Percentiles rank a stretch among this genome's conserved stretches.
These are phyloP conservation scores for Archips crataeganus DNA, from an alignment of 2,888 invertebrate species.

Conservation along the genomic window DNA sequence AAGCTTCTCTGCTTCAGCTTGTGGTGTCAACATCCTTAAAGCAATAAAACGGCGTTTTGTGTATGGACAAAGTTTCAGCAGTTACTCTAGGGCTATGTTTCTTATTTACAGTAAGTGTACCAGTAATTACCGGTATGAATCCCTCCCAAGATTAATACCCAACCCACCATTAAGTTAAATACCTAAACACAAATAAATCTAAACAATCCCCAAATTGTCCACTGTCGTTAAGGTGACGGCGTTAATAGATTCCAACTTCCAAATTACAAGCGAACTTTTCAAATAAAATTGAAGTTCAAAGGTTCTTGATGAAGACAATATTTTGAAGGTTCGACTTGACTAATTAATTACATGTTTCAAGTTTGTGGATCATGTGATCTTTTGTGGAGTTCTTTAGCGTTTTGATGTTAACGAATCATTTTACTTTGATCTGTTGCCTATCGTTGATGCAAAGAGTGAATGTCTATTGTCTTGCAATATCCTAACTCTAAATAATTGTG, in stretches of 20 bases:
- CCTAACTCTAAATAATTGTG: no score
- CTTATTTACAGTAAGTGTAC: background rate
- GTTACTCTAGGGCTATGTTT: background rate
- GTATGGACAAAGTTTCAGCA: background rate
- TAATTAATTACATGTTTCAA: conserved; percentile 67
- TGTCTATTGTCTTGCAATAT: no score
- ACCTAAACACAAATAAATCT: conserved; percentile 35
- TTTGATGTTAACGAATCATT: background rate
- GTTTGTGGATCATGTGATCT: conserved; percentile 2
- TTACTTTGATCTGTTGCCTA: no score
- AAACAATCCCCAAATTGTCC: conserved; percentile 23
- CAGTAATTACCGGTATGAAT: conserved; percentile 14
- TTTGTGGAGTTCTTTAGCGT: background rate
- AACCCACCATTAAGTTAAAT: conserved; percentile 28
- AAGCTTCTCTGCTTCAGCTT: no score
- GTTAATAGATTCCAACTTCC: conserved; percentile 72
- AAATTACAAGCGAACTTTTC: conserved; percentile 80
- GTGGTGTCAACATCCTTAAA: background rate
- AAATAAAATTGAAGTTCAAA: conserved; percentile 78
- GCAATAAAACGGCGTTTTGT: background rate
- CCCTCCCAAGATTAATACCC: conserved; percentile 12
- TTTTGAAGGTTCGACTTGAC: conserved; percentile 71
- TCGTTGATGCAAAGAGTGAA: no score
- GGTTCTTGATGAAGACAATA: conserved; percentile 82
- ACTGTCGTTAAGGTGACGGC: conserved; percentile 55